Percentiles rank a stretch among this genome's conserved stretches.
Conservation (phyloP, 1,140 invertebrate genomes). For the Diplogasteroides magnus region DNA sequence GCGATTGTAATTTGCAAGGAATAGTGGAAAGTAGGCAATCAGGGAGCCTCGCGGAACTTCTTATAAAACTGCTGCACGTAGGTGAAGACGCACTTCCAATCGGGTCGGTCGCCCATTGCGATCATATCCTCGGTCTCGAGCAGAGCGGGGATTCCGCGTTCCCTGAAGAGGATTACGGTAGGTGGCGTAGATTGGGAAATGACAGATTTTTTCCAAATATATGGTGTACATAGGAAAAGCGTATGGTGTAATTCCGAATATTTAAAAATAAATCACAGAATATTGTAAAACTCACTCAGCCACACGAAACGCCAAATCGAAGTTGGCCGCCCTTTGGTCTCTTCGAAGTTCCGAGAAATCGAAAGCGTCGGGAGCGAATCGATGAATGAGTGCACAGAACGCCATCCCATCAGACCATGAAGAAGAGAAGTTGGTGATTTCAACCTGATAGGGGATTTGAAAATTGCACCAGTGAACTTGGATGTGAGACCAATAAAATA, state of each 20-base stretch:
- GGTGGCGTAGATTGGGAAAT: too few species aligned
- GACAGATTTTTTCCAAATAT: too few species aligned
- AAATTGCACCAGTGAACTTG: too few species aligned
- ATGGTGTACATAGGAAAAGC: too few species aligned
- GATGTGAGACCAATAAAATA: too few species aligned
- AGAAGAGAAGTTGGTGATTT: conserved; percentile 90
- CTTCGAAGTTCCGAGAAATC: conserved; percentile 80
- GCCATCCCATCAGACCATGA: conserved; percentile 92
- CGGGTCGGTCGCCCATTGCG: conserved; percentile 75
- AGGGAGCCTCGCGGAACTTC: conserved; percentile 63
- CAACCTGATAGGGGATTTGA: too few species aligned
- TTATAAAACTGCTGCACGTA: conserved; percentile 95
- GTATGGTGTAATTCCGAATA: too few species aligned
- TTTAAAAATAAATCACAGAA: too few species aligned
- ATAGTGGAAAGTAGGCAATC: too few species aligned
- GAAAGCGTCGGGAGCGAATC: conserved; percentile 90
- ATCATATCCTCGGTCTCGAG: conserved; percentile 98
- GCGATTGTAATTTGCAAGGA: too few species aligned
- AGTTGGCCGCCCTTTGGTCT: conserved; percentile 82
- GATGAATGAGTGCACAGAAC: conserved; percentile 90
- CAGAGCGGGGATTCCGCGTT: conserved; percentile 86
- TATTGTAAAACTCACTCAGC: conserved; percentile 92
- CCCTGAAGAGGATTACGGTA: conserved; percentile 68
- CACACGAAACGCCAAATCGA: conserved; percentile 88
- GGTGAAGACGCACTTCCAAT: conserved; percentile 99